phyloP scores from a whole-genome alignment of 1,140 invertebrate species.

The Aricia agestis region DNA sequence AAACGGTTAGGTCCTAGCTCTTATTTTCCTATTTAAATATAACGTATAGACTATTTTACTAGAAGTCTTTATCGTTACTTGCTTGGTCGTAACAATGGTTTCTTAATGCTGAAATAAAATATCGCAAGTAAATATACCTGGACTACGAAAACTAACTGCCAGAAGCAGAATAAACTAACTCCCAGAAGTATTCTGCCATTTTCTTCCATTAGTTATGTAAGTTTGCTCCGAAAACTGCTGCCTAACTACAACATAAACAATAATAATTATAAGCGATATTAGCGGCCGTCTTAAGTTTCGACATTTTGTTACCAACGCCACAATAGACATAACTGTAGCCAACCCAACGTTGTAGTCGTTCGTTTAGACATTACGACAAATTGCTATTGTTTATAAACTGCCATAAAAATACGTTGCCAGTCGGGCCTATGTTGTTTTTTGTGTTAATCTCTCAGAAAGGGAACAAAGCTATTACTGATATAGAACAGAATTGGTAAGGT shows the following conservation, averaged over 20 bases:
- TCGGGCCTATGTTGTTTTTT: constrained; percentile 14
- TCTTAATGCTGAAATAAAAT: too few relatives aligned
- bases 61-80: too few relatives aligned
- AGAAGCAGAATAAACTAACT: not conserved
- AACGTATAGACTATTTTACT: too few relatives aligned
- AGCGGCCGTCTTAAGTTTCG: not conserved
- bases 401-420: constrained; percentile 27
- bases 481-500: not conserved
- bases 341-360: constrained; percentile 27
- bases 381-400: constrained; percentile 39
- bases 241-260: not conserved
- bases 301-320: constrained; percentile 6
- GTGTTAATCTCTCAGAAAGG: constrained; percentile 9
- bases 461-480: constrained; percentile 5
- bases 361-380: constrained; percentile 40
- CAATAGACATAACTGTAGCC: too few relatives aligned
- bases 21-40: too few relatives aligned
- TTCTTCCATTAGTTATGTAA: constrained; percentile 1
- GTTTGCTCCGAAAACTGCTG: not conserved
- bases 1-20: too few relatives aligned
- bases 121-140: too few relatives aligned
- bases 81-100: too few relatives aligned
- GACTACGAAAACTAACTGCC: too few relatives aligned
- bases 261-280: constrained; percentile 5
- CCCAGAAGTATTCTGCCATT: not conserved